Conservation (phyloP, 2,797 vertebrate species). For the Sebastiscus albofasciatus region DNA sequence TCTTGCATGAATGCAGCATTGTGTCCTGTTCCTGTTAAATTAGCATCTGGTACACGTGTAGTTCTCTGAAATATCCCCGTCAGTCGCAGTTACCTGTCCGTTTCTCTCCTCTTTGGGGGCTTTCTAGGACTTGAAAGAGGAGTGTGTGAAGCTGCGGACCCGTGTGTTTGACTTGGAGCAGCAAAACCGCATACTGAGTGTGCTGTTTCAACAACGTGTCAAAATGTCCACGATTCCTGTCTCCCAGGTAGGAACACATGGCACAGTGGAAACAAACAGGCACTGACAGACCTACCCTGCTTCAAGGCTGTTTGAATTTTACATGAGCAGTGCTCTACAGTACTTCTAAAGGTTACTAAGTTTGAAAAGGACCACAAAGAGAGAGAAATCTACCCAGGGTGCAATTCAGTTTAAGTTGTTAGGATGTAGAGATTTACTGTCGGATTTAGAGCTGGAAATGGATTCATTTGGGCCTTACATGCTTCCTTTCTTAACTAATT, state of each 20-base stretch:
- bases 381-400: not conserved
- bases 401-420: not conserved
- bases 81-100: not conserved
- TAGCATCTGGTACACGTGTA: not conserved
- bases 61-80: not conserved
- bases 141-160: conserved; percentile 92
- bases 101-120: not conserved
- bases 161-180: conserved; percentile 94
- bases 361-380: conserved; percentile 21
- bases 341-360: conserved; percentile 47
- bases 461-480: not conserved
- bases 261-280: conserved; percentile 22
- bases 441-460: not conserved
- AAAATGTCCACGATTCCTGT: conserved; percentile 85
- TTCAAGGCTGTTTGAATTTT: conserved; percentile 55
- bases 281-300: conserved; percentile 35
- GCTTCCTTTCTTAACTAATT: not conserved
- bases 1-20: not conserved
- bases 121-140: conserved; percentile 90
- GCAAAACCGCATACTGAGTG: conserved; percentile 90
- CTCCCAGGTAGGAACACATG: conserved; percentile 84
- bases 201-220: conserved; percentile 91
- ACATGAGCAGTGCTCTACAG: conserved; percentile 45
- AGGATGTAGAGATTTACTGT: not conserved
- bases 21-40: conserved; percentile 12